A percentile compares a stretch with the other conserved stretches of the same genome.
phyloP scores from a whole-genome alignment of 2,113 vertebrate genomes.

The Pseudorectes ferrugineus region DNA sequence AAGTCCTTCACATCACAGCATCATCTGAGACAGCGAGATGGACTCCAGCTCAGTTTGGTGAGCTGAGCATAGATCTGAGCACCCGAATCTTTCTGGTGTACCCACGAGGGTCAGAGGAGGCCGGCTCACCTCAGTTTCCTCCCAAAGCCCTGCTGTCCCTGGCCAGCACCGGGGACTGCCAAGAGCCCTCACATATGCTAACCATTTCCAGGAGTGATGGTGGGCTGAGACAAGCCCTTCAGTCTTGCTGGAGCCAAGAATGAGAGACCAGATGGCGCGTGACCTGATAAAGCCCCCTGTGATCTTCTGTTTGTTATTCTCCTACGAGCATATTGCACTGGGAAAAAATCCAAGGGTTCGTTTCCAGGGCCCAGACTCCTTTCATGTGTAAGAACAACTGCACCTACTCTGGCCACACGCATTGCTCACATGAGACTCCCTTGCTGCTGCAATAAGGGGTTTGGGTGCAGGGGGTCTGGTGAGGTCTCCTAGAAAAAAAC shows the following conservation, averaged over 20 bases:
- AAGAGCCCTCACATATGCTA: neutral
- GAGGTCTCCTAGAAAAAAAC: neutral
- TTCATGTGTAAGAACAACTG: constrained; percentile 19
- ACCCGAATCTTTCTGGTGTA: neutral
- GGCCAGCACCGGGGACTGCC: neutral
- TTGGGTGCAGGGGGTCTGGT: neutral
- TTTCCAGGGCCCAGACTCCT: constrained; percentile 19
- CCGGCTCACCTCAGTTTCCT: neutral
- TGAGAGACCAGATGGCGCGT: constrained; percentile 27
- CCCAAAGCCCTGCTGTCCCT: neutral
- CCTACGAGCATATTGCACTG: neutral
- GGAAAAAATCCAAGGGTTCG: neutral
- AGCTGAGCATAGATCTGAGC: neutral
- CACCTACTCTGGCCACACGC: neutral
- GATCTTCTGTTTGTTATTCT: constrained; percentile 50
- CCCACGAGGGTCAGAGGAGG: neutral
- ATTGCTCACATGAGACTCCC: neutral
- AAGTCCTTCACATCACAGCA: no score
- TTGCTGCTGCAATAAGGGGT: neutral
- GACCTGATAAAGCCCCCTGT: constrained; percentile 9
- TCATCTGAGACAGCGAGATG: accelerated
- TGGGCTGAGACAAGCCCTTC: constrained; percentile 5
- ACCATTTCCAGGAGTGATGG: neutral
- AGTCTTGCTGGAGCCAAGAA: constrained; percentile 2
- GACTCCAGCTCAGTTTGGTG: neutral